These are phyloP conservation scores for Agrotis segetum DNA, from an alignment of 2,888 invertebrate genomes.

Conservation along the genomic window DNA sequence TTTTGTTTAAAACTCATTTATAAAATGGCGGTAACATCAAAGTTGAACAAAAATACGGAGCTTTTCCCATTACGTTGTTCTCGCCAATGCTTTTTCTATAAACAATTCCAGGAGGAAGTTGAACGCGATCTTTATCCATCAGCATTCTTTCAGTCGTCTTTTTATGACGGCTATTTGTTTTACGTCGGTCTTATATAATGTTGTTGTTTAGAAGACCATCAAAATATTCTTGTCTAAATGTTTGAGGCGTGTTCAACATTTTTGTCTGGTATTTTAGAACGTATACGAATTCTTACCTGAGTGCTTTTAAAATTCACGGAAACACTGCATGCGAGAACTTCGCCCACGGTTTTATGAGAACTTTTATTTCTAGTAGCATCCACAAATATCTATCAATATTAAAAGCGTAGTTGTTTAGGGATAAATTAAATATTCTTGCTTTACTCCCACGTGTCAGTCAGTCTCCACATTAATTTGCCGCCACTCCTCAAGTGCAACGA, in stretches of 20 bases:
- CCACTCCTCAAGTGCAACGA: conserved; percentile 61
- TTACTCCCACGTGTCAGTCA: conserved; percentile 12
- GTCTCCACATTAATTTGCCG: conserved; percentile 48
- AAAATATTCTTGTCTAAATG: conserved; percentile 39
- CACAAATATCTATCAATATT: conserved; percentile 4
- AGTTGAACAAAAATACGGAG: conserved; percentile 28
- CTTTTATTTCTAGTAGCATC: conserved; percentile 18
- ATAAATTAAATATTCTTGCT: conserved; percentile 34
- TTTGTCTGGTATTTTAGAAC: background rate
- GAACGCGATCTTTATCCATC: conserved; percentile 47
- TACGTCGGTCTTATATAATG: conserved; percentile 42
- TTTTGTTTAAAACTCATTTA: conserved; percentile 32
- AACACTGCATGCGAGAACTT: conserved; percentile 8
- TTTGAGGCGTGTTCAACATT: conserved; percentile 23
- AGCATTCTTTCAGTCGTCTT: conserved; percentile 45
- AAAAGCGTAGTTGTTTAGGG: conserved; percentile 7
- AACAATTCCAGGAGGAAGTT: conserved; percentile 43
- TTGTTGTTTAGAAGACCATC: conserved; percentile 40
- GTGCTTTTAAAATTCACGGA: conserved; percentile 28
- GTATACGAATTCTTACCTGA: conserved; percentile 18
- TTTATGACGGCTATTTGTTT: conserved; percentile 51
- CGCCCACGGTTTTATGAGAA: conserved; percentile 11
- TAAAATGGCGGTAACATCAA: conserved; percentile 17
- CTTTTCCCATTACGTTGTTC: conserved; percentile 39
- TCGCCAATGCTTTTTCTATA: conserved; percentile 43